Conservation (phyloP, 2,888 invertebrate genomes). For the Amblyjoppa proteus region DNA sequence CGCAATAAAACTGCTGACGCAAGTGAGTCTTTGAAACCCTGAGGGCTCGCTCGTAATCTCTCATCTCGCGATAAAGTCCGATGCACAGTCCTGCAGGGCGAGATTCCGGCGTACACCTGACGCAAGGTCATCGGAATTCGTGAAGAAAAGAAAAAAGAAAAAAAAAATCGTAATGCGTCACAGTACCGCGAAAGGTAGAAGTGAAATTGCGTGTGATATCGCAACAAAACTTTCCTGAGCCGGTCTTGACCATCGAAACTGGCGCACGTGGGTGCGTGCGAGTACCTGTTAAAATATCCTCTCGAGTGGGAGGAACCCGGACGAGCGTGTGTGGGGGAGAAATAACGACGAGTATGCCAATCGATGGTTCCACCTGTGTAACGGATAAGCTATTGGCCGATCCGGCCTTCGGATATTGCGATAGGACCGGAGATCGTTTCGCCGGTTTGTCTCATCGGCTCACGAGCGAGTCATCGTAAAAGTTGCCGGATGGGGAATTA, state of each 20-base stretch:
- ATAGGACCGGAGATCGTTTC: constrained; percentile 56
- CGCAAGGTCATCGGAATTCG: constrained; percentile 27
- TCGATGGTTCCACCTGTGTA: constrained; percentile 26
- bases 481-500: not conserved
- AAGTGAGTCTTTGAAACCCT: constrained; percentile 31
- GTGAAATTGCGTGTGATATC: constrained; percentile 4
- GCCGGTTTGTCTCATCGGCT: constrained; percentile 40
- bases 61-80: constrained; percentile 30
- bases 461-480: constrained; percentile 47
- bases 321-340: not conserved
- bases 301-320: constrained; percentile 2
- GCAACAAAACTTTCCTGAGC: constrained; percentile 31
- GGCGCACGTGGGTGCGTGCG: not conserved
- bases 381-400: constrained; percentile 22
- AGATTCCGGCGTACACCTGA: constrained; percentile 12
- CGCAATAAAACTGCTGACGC: constrained; percentile 26
- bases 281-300: not conserved
- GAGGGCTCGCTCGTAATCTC: constrained; percentile 20
- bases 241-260: constrained; percentile 20
- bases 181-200: not conserved
- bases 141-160: not conserved
- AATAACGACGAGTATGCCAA: not conserved
- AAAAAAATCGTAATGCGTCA: not conserved
- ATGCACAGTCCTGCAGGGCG: not conserved
- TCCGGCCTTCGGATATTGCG: constrained; percentile 46